Evolutionary conservation across 2,888 invertebrate species (phyloP).

Genomic region (Agonopterix subpropinquella): DNA sequence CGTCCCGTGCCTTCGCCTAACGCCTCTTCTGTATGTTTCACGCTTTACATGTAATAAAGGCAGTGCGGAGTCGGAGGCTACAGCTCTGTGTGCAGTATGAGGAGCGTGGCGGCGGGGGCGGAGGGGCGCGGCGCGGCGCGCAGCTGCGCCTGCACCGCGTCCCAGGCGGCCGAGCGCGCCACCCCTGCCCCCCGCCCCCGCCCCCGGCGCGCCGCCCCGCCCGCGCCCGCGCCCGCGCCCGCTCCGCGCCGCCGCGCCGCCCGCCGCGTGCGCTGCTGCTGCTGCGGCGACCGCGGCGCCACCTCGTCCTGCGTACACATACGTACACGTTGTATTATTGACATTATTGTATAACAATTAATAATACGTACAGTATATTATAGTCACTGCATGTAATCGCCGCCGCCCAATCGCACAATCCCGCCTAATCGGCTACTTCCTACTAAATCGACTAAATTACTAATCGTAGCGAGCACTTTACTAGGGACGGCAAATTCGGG

Average conservation of each 20-base stretch:
- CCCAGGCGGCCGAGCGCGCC: constrained; percentile 43
- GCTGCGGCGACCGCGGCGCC: constrained; percentile 10
- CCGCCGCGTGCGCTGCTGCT: constrained; percentile 5
- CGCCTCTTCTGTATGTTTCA: neutral
- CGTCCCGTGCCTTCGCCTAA: too few relatives aligned
- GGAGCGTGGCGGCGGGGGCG: constrained; percentile 41
- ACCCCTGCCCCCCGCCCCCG: neutral
- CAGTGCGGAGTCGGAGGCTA: constrained; percentile 16
- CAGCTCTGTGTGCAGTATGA: constrained; percentile 50
- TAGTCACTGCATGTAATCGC: too few relatives aligned
- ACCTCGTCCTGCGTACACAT: constrained; percentile 10
- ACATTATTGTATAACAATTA: too few relatives aligned
- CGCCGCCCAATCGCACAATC: too few relatives aligned
- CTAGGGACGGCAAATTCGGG: too few relatives aligned
- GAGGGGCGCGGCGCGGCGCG: constrained; percentile 24
- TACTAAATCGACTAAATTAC: neutral
- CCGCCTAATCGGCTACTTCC: too few relatives aligned
- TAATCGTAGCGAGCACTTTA: too few relatives aligned
- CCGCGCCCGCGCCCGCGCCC: constrained; percentile 7
- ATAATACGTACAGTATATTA: too few relatives aligned
- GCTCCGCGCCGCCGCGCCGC: constrained; percentile 7
- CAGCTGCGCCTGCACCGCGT: constrained; percentile 57
- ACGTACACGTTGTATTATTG: too few relatives aligned
- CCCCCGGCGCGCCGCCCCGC: constrained; percentile 6
- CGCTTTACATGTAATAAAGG: neutral